Base-by-base conservation (phyloP, 2,797 vertebrate species). In the Diceros bicornis region DNA sequence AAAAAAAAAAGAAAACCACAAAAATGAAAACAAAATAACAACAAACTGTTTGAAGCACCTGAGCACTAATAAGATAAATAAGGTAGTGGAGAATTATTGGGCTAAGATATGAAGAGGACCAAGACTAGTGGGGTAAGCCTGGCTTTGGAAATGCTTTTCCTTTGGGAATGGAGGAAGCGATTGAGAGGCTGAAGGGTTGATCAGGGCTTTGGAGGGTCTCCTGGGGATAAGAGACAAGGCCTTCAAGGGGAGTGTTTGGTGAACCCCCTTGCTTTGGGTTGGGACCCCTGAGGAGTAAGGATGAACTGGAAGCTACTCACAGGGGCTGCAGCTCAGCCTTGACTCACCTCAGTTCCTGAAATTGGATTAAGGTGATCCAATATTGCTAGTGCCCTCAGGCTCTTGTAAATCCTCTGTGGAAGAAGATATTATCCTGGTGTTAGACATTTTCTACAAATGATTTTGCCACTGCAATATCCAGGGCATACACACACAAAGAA, bases 361-460 rank as follows among this genome's bases (percentile, higher is more conserved):
- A 87, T 14, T 64, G 75, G 91, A 92, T 84, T 94, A 95, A 83
- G 12, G 59, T 57, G 91, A 75, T 85, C 59, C 44, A 14, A 0
- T 34, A 47, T 55, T 69, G 57, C 57, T 62, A 61, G 41, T 75
- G 64, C 82, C 66, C 34, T 78, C 29, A n/a, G 79, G 82, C 44
- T 91, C 64, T 37, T 37, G 21, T 37, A 97, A 94, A 71, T 96
- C 85, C 21, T 96, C 85, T 96, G 57, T 75, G 74, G 62, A 94
- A 94, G 69, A 84, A 75, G 72, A 74, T 82, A 32, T 83, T 69
- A 79, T 78, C 47, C 71, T 50, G 18, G 21, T 74, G 47, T 87
- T 47, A 64, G 57, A 83, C 55, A n/a, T 95, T 66, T 69, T 95
- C 72, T 88, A 64, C 4, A 81, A 83, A 91, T 47, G 62, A 61